Conservation (phyloP, 1,140 invertebrate genomes). For the Sitophilus oryzae region DNA sequence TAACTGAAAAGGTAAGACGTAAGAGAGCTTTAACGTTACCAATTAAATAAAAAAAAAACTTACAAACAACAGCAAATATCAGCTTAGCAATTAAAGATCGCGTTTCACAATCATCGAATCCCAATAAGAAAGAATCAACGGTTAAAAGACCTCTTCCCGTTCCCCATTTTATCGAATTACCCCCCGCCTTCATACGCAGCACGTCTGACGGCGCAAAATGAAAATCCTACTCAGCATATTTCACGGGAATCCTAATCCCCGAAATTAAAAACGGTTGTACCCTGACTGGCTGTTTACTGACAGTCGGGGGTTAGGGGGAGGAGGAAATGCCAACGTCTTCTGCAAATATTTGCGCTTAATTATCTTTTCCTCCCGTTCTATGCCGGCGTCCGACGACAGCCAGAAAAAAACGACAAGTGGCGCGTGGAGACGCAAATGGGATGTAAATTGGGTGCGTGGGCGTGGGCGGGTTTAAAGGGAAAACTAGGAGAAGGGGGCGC, state of each 20-base stretch:
- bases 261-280: constrained; percentile 16
- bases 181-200: neutral
- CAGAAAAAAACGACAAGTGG: neutral
- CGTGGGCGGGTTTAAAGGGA: neutral
- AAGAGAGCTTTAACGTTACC: no score
- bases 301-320: no score
- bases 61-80: no score
- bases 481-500: neutral
- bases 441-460: constrained; percentile 25
- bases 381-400: constrained; percentile 13
- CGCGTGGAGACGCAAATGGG: neutral
- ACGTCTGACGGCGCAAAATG: neutral
- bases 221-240: neutral
- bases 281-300: constrained; percentile 3
- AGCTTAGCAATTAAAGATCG: no score
- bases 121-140: no score
- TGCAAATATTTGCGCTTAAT: constrained; percentile 34
- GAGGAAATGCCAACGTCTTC: constrained; percentile 20
- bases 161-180: no score
- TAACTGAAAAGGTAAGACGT: no score
- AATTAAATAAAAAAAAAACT: no score
- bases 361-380: constrained; percentile 29
- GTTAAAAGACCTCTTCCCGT: no score
- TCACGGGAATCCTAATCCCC: constrained; percentile 9
- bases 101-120: no score